Conservation (phyloP, 2,113 vertebrate genomes). For the Sakesphorus luctuosus region DNA sequence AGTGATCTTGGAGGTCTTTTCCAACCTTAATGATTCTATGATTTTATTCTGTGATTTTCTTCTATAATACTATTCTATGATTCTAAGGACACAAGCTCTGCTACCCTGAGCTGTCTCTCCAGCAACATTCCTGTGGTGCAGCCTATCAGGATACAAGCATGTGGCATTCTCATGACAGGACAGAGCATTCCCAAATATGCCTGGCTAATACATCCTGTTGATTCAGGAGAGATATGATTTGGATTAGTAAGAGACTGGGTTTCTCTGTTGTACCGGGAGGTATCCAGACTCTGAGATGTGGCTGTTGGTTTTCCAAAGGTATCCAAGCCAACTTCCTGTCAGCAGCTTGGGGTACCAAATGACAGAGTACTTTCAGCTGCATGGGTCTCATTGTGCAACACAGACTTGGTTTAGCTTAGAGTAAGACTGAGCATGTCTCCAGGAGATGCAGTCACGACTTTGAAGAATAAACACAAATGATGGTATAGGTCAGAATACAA, state of each 20-base stretch:
- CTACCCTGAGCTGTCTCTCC: background rate
- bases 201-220: background rate
- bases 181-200: background rate
- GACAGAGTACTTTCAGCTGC: background rate
- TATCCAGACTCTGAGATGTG: background rate
- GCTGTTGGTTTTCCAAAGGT: background rate
- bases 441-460: background rate
- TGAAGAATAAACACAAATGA: background rate
- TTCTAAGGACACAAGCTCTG: background rate
- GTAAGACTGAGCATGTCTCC: background rate
- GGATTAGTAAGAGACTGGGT: background rate
- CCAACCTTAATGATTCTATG: background rate
- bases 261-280: background rate
- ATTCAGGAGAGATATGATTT: background rate
- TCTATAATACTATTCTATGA: background rate
- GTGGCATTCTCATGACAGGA: background rate
- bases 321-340: background rate
- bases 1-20: background rate
- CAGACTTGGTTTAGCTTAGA: background rate
- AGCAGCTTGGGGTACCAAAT: background rate
- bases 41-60: background rate
- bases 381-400: background rate
- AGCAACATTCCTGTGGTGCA: background rate
- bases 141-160: background rate
- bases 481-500: background rate